Conservation (phyloP, 2,797 vertebrate genomes). For the Xenentodon cancila region DNA sequence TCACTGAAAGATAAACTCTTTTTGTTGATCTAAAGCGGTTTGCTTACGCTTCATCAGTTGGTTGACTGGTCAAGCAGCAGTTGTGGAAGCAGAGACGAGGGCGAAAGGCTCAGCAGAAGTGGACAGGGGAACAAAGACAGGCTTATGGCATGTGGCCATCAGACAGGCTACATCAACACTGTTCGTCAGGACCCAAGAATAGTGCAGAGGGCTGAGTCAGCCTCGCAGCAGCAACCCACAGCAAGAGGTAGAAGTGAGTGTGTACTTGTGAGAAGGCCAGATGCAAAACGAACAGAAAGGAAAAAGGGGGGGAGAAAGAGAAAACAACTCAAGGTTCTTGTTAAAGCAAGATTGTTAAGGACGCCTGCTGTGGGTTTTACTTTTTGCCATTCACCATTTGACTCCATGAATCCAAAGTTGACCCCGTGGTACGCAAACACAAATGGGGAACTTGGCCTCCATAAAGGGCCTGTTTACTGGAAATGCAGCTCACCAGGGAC, state of each 20-base stretch:
- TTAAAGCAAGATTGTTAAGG: constrained; percentile 69
- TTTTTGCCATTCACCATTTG: constrained; percentile 70
- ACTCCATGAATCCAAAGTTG: constrained; percentile 64
- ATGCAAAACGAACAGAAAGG: constrained; percentile 44
- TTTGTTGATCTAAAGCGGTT: constrained; percentile 71
- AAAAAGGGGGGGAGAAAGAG: constrained; percentile 40
- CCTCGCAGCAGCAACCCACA: constrained; percentile 73
- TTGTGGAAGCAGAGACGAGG: constrained; percentile 59
- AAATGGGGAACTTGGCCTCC: constrained; percentile 59
- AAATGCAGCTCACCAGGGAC: constrained; percentile 76
- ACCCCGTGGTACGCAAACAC: constrained; percentile 68
- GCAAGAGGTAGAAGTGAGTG: constrained; percentile 60
- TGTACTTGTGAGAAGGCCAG: constrained; percentile 62
- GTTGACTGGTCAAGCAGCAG: constrained; percentile 59
- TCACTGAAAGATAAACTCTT: constrained; percentile 70
- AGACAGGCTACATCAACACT: constrained; percentile 78
- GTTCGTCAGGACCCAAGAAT: constrained; percentile 77
- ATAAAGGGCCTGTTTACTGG: constrained; percentile 79
- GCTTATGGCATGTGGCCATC: constrained; percentile 72
- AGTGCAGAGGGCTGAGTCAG: constrained; percentile 81
- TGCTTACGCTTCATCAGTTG: constrained; percentile 69
- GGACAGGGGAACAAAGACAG: constrained; percentile 72
- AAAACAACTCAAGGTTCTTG: constrained; percentile 69
- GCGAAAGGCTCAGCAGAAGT: constrained; percentile 63
- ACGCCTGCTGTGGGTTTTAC: constrained; percentile 67